These are phyloP conservation scores for Micromesistius poutassou DNA, from an alignment of 2,797 vertebrate species.

Conservation along the genomic window DNA sequence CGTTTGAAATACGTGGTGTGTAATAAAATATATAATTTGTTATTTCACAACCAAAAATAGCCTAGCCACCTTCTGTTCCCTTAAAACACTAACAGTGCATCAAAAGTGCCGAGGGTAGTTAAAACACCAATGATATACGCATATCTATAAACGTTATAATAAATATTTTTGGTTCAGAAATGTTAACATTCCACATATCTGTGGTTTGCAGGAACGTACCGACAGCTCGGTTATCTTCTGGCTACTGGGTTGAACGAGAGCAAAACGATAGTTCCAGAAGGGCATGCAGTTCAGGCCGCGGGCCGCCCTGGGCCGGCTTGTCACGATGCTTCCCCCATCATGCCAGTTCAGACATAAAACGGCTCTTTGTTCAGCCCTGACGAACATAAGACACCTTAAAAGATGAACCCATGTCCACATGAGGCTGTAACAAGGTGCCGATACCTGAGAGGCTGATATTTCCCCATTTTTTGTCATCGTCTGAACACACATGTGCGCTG, in stretches of 20 bases:
- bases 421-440: slow-evolving; percentile 34
- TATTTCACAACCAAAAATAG: no score
- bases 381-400: slow-evolving; percentile 12
- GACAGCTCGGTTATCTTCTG: no score
- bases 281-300: slow-evolving; percentile 35
- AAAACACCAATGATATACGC: no score
- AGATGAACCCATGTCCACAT: slow-evolving; percentile 31
- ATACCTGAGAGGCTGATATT: slow-evolving; percentile 42
- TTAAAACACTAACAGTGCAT: no score
- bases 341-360: slow-evolving; percentile 43
- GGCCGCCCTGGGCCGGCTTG: slow-evolving; percentile 41
- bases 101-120: no score
- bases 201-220: no score
- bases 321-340: slow-evolving; percentile 48
- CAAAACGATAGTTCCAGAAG: slow-evolving; percentile 47
- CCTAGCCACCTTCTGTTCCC: no score
- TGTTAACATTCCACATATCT: no score
- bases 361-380: slow-evolving; percentile 42
- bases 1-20: no score
- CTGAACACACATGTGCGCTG: slow-evolving; percentile 27
- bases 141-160: no score
- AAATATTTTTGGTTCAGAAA: no score
- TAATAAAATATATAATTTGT: no score
- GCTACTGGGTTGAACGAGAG: background rate
- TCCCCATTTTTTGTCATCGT: slow-evolving; percentile 12